Percentiles rank a stretch among this genome's conserved stretches.
Evolutionary conservation across 2,797 vertebrate species (phyloP).

Genomic region (Pachyuromys duprasi): DNA sequence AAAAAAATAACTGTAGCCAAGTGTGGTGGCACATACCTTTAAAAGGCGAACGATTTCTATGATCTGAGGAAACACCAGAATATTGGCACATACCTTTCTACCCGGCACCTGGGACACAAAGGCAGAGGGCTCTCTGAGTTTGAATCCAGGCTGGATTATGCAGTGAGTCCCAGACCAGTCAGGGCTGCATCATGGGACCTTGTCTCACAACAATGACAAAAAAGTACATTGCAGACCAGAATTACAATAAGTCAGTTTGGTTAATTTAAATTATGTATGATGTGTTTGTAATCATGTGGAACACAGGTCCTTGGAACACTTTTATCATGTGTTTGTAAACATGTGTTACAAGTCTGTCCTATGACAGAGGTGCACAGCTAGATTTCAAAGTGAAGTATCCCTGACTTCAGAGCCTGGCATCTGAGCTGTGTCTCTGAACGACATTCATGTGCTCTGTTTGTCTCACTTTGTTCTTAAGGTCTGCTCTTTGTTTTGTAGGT

Average conservation of each 20-base stretch:
- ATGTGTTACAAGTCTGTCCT: background rate
- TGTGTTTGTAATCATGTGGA: background rate
- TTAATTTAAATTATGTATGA: background rate
- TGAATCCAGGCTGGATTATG: background rate
- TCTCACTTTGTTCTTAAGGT: background rate
- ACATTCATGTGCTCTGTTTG: background rate
- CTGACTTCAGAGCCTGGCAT: background rate
- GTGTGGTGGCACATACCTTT: background rate
- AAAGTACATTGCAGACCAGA: background rate
- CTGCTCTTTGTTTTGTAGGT: slow-evolving; percentile 87
- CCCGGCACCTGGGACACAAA: background rate
- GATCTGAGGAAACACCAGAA: background rate
- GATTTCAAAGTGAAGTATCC: background rate
- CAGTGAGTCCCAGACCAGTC: background rate
- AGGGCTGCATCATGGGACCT: background rate
- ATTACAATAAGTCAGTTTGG: slow-evolving; percentile 1
- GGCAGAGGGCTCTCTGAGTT: background rate
- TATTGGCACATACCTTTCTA: background rate
- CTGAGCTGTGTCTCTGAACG: background rate
- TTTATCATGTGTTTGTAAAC: background rate
- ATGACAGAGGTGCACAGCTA: background rate
- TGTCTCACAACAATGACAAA: background rate
- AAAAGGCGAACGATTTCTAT: background rate
- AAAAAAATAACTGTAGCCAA: background rate
- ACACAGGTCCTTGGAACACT: background rate